Evolutionary conservation across 2,888 invertebrate species (phyloP), one percentile per base, ranked within the genome.

Genomic region (Cecidostiba fungosa): DNA sequence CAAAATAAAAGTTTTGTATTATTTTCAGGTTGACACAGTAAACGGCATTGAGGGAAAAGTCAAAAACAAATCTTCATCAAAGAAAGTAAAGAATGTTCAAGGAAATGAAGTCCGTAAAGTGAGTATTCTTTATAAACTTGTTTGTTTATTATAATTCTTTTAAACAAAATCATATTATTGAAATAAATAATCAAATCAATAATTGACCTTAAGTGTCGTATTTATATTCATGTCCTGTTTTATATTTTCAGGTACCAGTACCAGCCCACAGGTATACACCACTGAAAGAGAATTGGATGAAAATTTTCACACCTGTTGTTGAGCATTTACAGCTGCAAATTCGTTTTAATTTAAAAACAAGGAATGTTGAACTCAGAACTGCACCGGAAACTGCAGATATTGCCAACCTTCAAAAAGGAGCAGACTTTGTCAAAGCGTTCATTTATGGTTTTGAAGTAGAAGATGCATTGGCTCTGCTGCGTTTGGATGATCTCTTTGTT

Each of bases 361-460:
- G 98, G 88, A 97, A 98, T 93, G 98, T 99, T 0, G 98, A 99
- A 94, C 96, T 99, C 77, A 95, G 97, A 90, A 94, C 94, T 16
- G 94, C 94, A 78, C 93, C 95, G 70, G 96, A 97, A 90, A 97
- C 97, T 0, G 95, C 96, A 89, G 98, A 99, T 91, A 96, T 98
- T 88, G 96, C 97, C 14, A 97, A 98, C 93, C 94, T 99, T 87
- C 99, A 99, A 93, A 99, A 99, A 94, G 99, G 97, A 77, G 98
- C 99, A 19, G 99, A 99, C 94, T 99, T 99, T 95, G 98, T 99
- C 0, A 97, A 97, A 94, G 99, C 99, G 1, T 99, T 99, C 92
- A 95, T 99, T 43, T 96, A 96, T 89, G 99, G 99, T 6, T 99
- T 99, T 93, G 99, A 99, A 90, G 97, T 99, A 0, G 98, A 99